Base-by-base conservation (phyloP, 2,888 invertebrate genomes). In the Megalurothrips usitatus region DNA sequence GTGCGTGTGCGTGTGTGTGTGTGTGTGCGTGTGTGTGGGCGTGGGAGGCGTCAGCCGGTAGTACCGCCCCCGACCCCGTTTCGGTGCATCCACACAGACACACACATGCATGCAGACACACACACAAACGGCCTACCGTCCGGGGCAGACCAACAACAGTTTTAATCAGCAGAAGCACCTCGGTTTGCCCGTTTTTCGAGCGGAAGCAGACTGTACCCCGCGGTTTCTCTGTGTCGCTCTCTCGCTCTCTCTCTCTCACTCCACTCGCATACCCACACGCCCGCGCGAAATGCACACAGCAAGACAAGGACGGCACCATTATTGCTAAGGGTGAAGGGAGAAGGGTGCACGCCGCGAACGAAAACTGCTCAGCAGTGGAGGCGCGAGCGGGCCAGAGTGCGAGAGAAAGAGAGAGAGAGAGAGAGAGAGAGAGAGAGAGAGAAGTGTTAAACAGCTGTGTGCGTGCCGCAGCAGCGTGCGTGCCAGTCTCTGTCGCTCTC, bases 301-400 rank as follows among this genome's bases (percentile, higher is more conserved):
- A 63, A 79, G n/a, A 79, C 79, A 52, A 81, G 81, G 47, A 79
- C 49, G 81, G 82, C 79, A 82, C 80, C 58, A 79, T 80, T 82
- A 79, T 80, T 82, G 79, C 82, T 58, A 80, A 80, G 28, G 34
- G 34, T 6, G 34, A 43, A 4, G 34, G 3, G 34, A 43, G 34
- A 6, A 6, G 34, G 34, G 34, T 43, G 34, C 3, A 43, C 34
- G 34, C 2, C 34, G 34, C n/a, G n/a, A n/a, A n/a, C n/a, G n/a
- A n/a, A n/a, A n/a, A n/a, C n/a, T n/a, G n/a, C n/a, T n/a, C n/a
- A n/a, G n/a, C n/a, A n/a, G n/a, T n/a, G n/a, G n/a, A n/a, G n/a
- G n/a, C n/a, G n/a, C n/a, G n/a, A n/a, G n/a, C n/a, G n/a, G n/a
- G n/a, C n/a, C n/a, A n/a, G n/a, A n/a, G n/a, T n/a, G n/a, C n/a